These are phyloP conservation scores for Coregonus suidteri DNA, from an alignment of 2,797 vertebrate species.

Conservation along the genomic window DNA sequence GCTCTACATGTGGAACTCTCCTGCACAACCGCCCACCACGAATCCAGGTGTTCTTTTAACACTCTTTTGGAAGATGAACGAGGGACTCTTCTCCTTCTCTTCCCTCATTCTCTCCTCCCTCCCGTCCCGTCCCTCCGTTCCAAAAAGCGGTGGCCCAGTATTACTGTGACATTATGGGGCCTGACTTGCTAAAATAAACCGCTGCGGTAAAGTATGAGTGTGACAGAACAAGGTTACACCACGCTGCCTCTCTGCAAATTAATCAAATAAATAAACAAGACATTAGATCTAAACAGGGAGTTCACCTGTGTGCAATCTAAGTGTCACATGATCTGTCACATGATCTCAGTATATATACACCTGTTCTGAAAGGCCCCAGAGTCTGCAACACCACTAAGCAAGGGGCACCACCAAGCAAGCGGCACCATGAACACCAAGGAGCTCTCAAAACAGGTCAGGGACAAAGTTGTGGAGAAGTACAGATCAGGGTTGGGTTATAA, in stretches of 20 bases:
- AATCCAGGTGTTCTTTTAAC: constrained; percentile 74
- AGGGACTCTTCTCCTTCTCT: constrained; percentile 52
- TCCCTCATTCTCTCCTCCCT: constrained; percentile 46
- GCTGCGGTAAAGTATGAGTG: constrained; percentile 58
- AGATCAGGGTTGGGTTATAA: too few relatives aligned
- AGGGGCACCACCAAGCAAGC: too few relatives aligned
- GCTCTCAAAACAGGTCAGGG: too few relatives aligned
- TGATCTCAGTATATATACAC: too few relatives aligned
- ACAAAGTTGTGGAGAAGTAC: too few relatives aligned
- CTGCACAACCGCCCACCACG: constrained; percentile 61
- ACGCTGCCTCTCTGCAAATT: constrained; percentile 51
- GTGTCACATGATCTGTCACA: too few relatives aligned
- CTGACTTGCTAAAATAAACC: constrained; percentile 73
- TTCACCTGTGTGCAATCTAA: too few relatives aligned
- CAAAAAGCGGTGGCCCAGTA: constrained; percentile 75
- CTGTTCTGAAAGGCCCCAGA: too few relatives aligned
- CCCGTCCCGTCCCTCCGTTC: constrained; percentile 62
- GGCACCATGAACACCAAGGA: too few relatives aligned
- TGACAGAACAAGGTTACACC: constrained; percentile 76
- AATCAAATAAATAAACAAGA: constrained; percentile 76
- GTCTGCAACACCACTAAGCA: too few relatives aligned
- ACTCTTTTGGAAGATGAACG: constrained; percentile 71
- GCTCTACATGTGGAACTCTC: constrained; percentile 53
- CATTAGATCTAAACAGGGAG: constrained; percentile 61
- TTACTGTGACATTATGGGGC: constrained; percentile 77